These are phyloP conservation scores for Apamea anceps DNA, from an alignment of 2,888 invertebrate genomes.

Conservation along the genomic window DNA sequence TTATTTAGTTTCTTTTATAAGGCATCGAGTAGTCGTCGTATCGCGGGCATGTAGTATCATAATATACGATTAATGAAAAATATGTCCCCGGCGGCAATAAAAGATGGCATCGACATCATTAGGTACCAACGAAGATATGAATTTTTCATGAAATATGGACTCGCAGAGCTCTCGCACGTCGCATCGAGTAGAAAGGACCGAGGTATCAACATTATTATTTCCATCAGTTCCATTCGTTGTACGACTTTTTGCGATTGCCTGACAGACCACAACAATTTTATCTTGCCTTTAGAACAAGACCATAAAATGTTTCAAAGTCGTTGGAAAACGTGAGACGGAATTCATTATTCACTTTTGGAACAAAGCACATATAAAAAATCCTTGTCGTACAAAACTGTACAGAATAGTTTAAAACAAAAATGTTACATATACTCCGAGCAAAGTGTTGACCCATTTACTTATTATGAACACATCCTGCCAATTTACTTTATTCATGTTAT, in stretches of 20 bases:
- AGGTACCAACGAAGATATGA: constrained; percentile 85
- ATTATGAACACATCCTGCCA: constrained; percentile 86
- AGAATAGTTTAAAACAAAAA: constrained; percentile 59
- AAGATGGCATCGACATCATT: constrained; percentile 88
- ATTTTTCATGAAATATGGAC: constrained; percentile 89
- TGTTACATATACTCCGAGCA: constrained; percentile 70
- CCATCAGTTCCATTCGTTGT: constrained; percentile 78
- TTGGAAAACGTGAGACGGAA: constrained; percentile 75
- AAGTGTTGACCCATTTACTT: constrained; percentile 84
- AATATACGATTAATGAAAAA: constrained; percentile 86
- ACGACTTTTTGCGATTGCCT: constrained; percentile 78
- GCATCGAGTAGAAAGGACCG: constrained; percentile 73
- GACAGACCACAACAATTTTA: constrained; percentile 79
- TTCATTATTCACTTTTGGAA: constrained; percentile 74
- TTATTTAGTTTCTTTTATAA: constrained; percentile 48
- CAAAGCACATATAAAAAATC: constrained; percentile 54
- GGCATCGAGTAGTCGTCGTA: constrained; percentile 50
- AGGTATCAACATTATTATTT: constrained; percentile 81
- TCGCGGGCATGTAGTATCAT: constrained; percentile 76
- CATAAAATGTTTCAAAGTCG: constrained; percentile 77
- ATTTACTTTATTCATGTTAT: constrained; percentile 88
- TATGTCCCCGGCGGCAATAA: constrained; percentile 85
- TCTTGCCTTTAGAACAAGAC: constrained; percentile 76
- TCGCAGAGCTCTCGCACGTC: constrained; percentile 79
- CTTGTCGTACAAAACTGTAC: constrained; percentile 49